These are phyloP conservation scores for Knipowitschia caucasica DNA, from an alignment of 2,797 vertebrate species.

Conservation along the genomic window DNA sequence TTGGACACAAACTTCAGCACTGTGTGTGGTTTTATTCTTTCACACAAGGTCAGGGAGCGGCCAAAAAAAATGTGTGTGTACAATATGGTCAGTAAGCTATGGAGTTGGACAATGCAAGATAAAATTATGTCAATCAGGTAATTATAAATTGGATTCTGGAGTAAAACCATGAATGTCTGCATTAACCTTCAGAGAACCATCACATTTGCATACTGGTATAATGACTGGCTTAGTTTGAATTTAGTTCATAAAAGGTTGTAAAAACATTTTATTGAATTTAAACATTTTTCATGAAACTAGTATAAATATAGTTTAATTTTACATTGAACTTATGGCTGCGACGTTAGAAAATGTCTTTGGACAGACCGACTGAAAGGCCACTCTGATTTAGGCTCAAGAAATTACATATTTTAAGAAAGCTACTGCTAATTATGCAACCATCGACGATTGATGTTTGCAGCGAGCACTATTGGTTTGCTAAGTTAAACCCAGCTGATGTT, in stretches of 20 bases:
- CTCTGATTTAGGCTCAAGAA: background rate
- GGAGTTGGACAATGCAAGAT: background rate
- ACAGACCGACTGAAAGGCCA: background rate
- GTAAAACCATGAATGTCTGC: no score
- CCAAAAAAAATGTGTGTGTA: constrained; percentile 28
- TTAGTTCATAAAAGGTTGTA: no score
- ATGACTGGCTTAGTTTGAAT: no score
- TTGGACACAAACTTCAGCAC: constrained; percentile 40
- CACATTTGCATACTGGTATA: no score
- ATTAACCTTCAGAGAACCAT: no score
- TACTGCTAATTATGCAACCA: constrained; percentile 1
- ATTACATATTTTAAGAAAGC: background rate
- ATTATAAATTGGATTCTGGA: no score
- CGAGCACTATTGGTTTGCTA: constrained; percentile 1
- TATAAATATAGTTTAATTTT: no score
- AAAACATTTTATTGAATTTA: no score
- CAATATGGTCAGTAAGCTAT: background rate
- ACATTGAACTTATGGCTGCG: no score
- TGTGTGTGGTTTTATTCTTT: constrained; percentile 18
- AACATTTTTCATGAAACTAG: no score
- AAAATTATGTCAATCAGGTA: background rate
- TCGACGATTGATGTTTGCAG: constrained; percentile 1
- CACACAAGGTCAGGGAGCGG: constrained; percentile 29
- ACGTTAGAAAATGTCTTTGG: background rate
- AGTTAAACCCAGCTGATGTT: constrained; percentile 9